Evolutionary conservation across 2,113 vertebrate species (phyloP).

Genomic region (Ceuthmochares aereus): DNA sequence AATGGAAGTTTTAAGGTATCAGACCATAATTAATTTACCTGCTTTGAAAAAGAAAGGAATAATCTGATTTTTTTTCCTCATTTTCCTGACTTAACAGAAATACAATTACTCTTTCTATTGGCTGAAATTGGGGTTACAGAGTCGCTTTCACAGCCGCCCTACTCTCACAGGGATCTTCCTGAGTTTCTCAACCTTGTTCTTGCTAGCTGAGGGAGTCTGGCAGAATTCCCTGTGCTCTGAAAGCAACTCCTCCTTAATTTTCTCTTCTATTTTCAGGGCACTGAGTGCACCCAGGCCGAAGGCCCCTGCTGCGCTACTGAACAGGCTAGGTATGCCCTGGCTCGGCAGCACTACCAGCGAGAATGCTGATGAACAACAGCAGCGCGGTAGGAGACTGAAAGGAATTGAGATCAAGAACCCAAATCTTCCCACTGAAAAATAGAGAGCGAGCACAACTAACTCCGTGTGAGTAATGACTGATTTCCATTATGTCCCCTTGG

Average conservation of each 20-base stretch:
- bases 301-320: neutral
- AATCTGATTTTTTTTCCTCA: neutral
- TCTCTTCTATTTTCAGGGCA: neutral
- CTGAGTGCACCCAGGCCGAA: neutral
- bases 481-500: neutral
- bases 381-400: neutral
- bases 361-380: neutral
- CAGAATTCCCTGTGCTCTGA: neutral
- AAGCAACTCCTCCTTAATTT: neutral
- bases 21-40: too few species aligned
- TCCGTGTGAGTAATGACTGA: slow-evolving; percentile 23
- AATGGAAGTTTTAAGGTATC: neutral
- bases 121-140: neutral
- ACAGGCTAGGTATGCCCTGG: neutral
- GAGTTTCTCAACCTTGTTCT: neutral
- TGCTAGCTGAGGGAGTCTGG: neutral
- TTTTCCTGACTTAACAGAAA: neutral
- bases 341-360: neutral
- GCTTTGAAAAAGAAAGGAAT: neutral
- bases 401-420: neutral
- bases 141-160: neutral
- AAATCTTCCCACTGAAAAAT: neutral
- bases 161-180: too few species aligned
- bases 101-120: neutral
- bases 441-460: neutral